Percentiles rank a stretch among this genome's conserved stretches.
Conservation (phyloP, 1,140 invertebrate species). For the Saccostrea echinata region DNA sequence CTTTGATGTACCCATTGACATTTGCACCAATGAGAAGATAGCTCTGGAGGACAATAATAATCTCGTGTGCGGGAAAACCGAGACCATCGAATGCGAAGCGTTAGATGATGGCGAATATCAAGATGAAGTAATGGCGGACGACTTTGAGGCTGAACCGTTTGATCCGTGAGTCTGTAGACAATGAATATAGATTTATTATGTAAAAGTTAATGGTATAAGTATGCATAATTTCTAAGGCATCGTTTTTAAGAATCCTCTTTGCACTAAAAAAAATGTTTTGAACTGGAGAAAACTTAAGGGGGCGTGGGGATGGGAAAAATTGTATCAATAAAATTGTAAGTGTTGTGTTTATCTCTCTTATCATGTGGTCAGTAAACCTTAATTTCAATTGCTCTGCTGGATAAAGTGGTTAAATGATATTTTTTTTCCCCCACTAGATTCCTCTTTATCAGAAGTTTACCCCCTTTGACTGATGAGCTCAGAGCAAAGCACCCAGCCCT, state of each 20-base stretch:
- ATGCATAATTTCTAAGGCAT: too few species aligned
- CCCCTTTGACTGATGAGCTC: constrained; percentile 93
- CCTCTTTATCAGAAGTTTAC: constrained; percentile 94
- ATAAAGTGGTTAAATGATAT: too few species aligned
- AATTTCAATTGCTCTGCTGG: too few species aligned
- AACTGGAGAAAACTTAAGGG: too few species aligned
- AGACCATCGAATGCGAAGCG: constrained; percentile 48
- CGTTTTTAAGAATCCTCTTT: too few species aligned
- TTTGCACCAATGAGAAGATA: constrained; percentile 39
- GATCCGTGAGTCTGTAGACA: constrained; percentile 83
- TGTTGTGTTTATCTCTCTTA: too few species aligned
- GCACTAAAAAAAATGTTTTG: too few species aligned
- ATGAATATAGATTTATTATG: too few species aligned
- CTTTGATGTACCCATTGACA: constrained; percentile 38
- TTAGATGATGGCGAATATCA: constrained; percentile 48
- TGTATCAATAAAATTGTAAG: too few species aligned
- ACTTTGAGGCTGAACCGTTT: constrained; percentile 86
- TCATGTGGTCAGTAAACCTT: too few species aligned
- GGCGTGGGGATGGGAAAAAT: too few species aligned
- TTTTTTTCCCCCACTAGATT: constrained; percentile 80
- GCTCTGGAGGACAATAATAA: constrained; percentile 67
- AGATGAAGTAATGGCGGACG: constrained; percentile 75
- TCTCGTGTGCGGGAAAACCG: constrained; percentile 56
- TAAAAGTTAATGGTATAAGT: too few species aligned
- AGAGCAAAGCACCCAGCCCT: constrained; percentile 92